Evolutionary conservation across 2,888 invertebrate genomes (phyloP), one percentile per base, ranked within the genome.

Genomic region (Prenolepis imparis): DNA sequence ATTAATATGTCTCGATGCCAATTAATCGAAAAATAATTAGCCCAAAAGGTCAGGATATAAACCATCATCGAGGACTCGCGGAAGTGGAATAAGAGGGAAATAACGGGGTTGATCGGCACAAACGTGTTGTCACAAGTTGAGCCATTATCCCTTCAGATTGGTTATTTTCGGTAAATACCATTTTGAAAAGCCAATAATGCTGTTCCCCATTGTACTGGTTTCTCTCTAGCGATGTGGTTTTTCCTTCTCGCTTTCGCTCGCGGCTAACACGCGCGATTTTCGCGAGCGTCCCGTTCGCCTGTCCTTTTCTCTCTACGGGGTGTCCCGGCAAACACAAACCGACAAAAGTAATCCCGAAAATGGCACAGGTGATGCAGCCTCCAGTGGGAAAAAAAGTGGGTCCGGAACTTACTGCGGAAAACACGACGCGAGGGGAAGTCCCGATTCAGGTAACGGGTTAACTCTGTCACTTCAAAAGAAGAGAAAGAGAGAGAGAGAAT

Each of bases 131-230:
- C 89, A 88, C 87, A 84, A 90, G 88, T 91, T 87, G 89, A 73
- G 80, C 90, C 89, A 92, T 93, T 93, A 93, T 93, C 94, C 94
- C 84, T 91, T 92, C 92, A 93, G 92, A 94, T 94, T 94, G 94
- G 93, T 94, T 94, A 94, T 94, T 95, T 95, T 94, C 94, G 93
- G 94, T 94, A 94, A 94, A 94, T 94, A 94, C 94, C 93, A 90
- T 93, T 94, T 93, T 94, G 93, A 94, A 93, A 94, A 94, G 94
- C 94, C 94, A 95, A 94, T 94, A 94, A 95, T 93, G 93, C 92
- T 94, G 94, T 95, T 93, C 91, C 89, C 92, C 83, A 94, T 94
- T 94, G 94, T 94, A 75, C 68, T 83, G 70, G 75, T 82, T 90
- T 87, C 77, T 8, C 80, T 84, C 85, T 85, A 84, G 87, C 86